These are phyloP conservation scores for Drosophila equinoxialis DNA, from an alignment of 1,140 invertebrate genomes.

Conservation along the genomic window DNA sequence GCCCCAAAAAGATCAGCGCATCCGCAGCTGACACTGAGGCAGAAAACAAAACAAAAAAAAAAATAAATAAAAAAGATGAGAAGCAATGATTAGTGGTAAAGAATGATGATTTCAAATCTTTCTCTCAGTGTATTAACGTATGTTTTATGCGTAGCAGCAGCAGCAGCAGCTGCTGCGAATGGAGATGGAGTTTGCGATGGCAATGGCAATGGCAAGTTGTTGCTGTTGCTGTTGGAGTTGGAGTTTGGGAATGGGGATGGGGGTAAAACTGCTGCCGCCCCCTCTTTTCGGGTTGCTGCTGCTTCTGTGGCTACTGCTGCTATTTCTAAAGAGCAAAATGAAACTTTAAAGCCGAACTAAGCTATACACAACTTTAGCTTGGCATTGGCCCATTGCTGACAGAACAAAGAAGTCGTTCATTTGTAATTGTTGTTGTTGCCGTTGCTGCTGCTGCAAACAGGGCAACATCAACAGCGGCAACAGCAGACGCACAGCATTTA, in stretches of 20 bases:
- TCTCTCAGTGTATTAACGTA: conserved; percentile 42
- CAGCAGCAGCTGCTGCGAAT: conserved; percentile 45
- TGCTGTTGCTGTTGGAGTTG: too few species aligned
- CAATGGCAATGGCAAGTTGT: background rate
- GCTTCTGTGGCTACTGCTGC: background rate
- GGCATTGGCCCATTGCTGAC: conserved; percentile 64
- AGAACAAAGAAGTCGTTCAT: conserved; percentile 82
- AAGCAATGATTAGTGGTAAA: conserved; percentile 2
- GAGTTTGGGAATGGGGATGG: background rate
- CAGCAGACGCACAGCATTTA: conserved; percentile 51
- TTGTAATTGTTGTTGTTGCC: conserved; percentile 76
- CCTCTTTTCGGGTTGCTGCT: conserved; percentile 62
- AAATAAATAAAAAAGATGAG: conserved; percentile 1
- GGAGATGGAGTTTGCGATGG: conserved; percentile 60
- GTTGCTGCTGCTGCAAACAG: conserved; percentile 53
- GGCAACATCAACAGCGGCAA: conserved; percentile 41
- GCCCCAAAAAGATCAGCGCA: conserved; percentile 54
- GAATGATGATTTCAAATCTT: conserved; percentile 12
- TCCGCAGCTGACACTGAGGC: conserved; percentile 35
- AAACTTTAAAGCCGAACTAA: conserved; percentile 18
- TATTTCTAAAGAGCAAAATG: conserved; percentile 47
- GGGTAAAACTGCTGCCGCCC: conserved; percentile 40
- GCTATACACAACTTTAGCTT: conserved; percentile 26
- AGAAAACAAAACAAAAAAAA: background rate
- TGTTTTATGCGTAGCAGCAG: conserved; percentile 78